Percentiles rank a stretch among this genome's conserved stretches.
Conservation (phyloP, 2,797 vertebrate species). For the Octomys mimax region DNA sequence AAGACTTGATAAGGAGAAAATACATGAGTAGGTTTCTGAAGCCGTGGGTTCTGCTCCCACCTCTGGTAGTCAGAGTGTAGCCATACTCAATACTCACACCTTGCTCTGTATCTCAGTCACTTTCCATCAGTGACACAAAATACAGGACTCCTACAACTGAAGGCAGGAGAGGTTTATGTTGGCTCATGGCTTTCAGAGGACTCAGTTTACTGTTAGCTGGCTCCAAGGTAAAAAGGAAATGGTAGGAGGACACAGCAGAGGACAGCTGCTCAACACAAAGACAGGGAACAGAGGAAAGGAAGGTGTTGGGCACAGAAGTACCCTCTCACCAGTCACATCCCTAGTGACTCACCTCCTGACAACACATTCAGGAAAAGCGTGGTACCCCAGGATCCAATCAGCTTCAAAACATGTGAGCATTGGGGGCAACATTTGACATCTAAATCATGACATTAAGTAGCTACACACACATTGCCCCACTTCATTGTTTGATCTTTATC, state of each 20-base stretch:
- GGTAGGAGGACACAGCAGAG: neutral
- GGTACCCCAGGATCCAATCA: neutral
- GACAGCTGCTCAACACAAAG: neutral
- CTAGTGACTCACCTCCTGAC: neutral
- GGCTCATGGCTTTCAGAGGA: neutral
- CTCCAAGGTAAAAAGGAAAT: neutral
- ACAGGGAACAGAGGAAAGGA: neutral
- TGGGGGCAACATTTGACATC: neutral
- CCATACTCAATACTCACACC: neutral
- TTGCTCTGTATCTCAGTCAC: neutral
- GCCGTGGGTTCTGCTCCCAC: neutral
- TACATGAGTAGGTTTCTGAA: neutral
- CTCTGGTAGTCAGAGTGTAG: neutral
- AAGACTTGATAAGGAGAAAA: conserved; percentile 6
- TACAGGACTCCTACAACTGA: neutral
- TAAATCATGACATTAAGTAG: neutral
- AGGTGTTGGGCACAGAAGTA: neutral
- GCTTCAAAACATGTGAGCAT: neutral
- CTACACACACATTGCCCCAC: neutral
- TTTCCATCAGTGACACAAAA: neutral
- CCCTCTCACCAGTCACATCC: neutral
- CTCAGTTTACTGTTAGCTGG: neutral
- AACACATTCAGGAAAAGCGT: neutral
- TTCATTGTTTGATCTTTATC: neutral
- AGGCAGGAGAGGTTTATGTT: neutral